Evolutionary conservation across 2,888 invertebrate genomes (phyloP).

Genomic region (Prionchulus punctatus): DNA sequence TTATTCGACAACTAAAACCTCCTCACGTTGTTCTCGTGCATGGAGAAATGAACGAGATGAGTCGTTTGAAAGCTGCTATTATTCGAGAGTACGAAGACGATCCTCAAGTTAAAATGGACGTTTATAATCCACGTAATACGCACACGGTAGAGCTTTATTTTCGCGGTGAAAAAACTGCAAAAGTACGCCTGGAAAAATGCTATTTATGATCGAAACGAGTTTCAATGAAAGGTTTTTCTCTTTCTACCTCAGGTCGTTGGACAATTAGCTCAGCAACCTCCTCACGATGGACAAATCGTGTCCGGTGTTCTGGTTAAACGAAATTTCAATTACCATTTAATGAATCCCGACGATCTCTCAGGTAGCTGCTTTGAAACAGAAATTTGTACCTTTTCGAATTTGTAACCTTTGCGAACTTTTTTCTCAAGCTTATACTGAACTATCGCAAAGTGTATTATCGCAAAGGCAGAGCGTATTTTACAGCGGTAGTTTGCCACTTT

Average conservation of each 20-base stretch:
- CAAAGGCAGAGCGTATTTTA: slow-evolving; percentile 82
- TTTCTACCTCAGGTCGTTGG: slow-evolving; percentile 56
- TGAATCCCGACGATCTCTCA: slow-evolving; percentile 73
- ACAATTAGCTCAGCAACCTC: slow-evolving; percentile 61
- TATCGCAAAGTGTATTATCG: slow-evolving; percentile 76
- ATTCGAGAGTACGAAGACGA: slow-evolving; percentile 81
- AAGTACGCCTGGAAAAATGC: slow-evolving; percentile 43
- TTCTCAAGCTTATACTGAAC: slow-evolving; percentile 72
- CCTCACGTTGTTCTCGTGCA: slow-evolving; percentile 92
- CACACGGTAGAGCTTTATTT: slow-evolving; percentile 80
- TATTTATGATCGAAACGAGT: too few relatives aligned
- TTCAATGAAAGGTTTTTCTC: slow-evolving; percentile 10
- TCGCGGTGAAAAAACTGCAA: slow-evolving; percentile 92
- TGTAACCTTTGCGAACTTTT: neutral
- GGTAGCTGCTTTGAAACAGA: slow-evolving; percentile 50
- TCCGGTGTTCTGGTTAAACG: slow-evolving; percentile 88
- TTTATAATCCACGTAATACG: slow-evolving; percentile 91
- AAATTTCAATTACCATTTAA: slow-evolving; percentile 91
- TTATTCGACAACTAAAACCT: slow-evolving; percentile 78
- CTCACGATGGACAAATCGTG: slow-evolving; percentile 56
- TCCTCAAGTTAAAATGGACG: slow-evolving; percentile 37
- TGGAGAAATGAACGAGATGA: slow-evolving; percentile 98
- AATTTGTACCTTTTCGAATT: slow-evolving; percentile 6
- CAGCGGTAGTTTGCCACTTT: slow-evolving; percentile 49
- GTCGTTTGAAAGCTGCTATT: slow-evolving; percentile 76